Evolutionary conservation across 2,888 invertebrate genomes (phyloP).

Genomic region (Trissolcus brochymenae): DNA sequence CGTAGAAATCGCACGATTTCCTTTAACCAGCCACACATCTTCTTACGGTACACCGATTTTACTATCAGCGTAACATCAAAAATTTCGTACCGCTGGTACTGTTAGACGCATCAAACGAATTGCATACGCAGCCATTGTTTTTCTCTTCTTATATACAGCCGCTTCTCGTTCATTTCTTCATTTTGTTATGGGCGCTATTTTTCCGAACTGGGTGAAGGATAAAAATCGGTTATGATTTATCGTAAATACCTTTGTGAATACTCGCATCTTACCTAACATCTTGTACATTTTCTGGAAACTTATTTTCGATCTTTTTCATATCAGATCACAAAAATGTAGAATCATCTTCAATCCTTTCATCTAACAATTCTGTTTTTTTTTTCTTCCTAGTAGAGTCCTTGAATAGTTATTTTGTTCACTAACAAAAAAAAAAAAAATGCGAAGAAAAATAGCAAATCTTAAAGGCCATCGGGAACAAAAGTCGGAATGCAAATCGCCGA

Average conservation of each 20-base stretch:
- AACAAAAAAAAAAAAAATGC: too few relatives aligned
- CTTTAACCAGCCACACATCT: slow-evolving; percentile 46
- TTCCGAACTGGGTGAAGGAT: slow-evolving; percentile 23
- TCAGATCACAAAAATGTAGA: too few relatives aligned
- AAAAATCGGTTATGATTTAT: slow-evolving; percentile 8
- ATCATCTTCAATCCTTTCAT: too few relatives aligned
- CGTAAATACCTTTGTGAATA: too few relatives aligned
- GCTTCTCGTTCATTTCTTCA: slow-evolving; percentile 10
- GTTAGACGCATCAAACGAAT: slow-evolving; percentile 39
- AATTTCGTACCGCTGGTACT: slow-evolving; percentile 40
- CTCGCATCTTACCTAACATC: too few relatives aligned
- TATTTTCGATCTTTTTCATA: too few relatives aligned
- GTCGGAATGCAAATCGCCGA: slow-evolving; percentile 23
- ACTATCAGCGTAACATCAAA: slow-evolving; percentile 36
- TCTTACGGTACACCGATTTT: slow-evolving; percentile 48
- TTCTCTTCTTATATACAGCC: slow-evolving; percentile 1
- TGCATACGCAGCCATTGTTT: slow-evolving; percentile 39
- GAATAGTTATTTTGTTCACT: too few relatives aligned
- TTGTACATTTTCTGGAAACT: background rate
- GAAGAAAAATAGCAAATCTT: background rate
- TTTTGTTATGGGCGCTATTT: slow-evolving; percentile 9
- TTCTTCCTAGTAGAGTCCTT: too few relatives aligned
- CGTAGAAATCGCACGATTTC: slow-evolving; percentile 24
- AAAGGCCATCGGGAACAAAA: slow-evolving; percentile 15
- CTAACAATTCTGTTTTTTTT: too few relatives aligned